phyloP scores from a whole-genome alignment of 92 coral and sea anemone genomes.

The Phymanthus crucifer region DNA sequence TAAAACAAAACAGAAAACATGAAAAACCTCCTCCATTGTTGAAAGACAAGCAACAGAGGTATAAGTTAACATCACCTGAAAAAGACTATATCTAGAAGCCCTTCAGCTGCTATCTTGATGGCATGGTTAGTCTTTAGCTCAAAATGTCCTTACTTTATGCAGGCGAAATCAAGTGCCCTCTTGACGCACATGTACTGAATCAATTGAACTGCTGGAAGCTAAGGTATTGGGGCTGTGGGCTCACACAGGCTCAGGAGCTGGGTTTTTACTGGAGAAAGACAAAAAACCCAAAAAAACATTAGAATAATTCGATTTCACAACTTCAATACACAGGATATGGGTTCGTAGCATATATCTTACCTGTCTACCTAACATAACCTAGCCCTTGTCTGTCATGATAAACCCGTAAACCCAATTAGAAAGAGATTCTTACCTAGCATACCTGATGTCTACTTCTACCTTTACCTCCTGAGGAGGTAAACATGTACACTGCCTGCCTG shows the following conservation, averaged over 20 bases:
- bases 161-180: not conserved
- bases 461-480: not conserved
- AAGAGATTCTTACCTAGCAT: not conserved
- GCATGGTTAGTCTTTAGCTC: not conserved
- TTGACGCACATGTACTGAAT: not conserved
- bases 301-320: not conserved
- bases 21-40: not conserved
- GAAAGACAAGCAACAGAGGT: not conserved
- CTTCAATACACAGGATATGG: not conserved
- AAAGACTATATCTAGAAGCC: not conserved
- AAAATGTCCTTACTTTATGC: not conserved
- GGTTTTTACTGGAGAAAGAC: conserved; percentile 11
- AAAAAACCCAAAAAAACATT: not conserved
- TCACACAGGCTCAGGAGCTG: conserved; percentile 10
- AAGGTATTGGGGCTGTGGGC: not conserved
- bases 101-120: not conserved
- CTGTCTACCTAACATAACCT: no score
- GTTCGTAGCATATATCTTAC: not conserved
- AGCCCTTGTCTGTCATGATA: no score
- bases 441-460: not conserved
- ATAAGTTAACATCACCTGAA: not conserved
- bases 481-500: not conserved
- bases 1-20: not conserved
- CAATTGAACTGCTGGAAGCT: not conserved
- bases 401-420: no score